Evolutionary conservation across 2,888 invertebrate genomes (phyloP).

Genomic region (Augiades crinisus): DNA sequence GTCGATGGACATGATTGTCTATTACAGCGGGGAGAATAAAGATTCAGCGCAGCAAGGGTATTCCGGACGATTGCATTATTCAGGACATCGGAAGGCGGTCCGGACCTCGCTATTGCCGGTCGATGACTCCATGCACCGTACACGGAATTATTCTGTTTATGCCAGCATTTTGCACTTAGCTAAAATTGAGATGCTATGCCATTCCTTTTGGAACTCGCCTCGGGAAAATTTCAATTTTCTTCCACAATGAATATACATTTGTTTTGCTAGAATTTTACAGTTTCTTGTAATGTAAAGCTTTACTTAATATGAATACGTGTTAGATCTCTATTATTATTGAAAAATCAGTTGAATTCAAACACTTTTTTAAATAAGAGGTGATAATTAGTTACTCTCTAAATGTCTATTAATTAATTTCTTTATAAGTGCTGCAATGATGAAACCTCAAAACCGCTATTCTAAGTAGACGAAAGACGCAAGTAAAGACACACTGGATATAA

Average conservation of each 20-base stretch:
- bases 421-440: no score
- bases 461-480: no score
- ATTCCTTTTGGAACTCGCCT: conserved; percentile 11
- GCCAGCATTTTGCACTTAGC: conserved; percentile 32
- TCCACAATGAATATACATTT: conserved; percentile 22
- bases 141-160: conserved; percentile 34
- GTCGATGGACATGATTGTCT: background rate
- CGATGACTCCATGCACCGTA: conserved; percentile 37
- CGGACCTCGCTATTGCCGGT: conserved; percentile 40
- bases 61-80: conserved; percentile 53
- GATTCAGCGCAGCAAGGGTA: conserved; percentile 21
- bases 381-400: no score
- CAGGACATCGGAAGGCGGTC: conserved; percentile 55
- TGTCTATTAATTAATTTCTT: no score
- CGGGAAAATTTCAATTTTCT: conserved; percentile 25
- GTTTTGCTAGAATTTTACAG: conserved; percentile 17
- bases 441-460: background rate
- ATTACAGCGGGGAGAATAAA: conserved; percentile 2
- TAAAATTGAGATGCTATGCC: conserved; percentile 31
- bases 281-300: conserved; percentile 3
- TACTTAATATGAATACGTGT: no score
- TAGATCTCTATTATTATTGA: no score
- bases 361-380: no score
- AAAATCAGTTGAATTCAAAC: no score
- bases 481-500: no score